Evolutionary conservation across 64 coral and sea anemone species (phyloP).

Genomic region (Pocillopora damicornis): DNA sequence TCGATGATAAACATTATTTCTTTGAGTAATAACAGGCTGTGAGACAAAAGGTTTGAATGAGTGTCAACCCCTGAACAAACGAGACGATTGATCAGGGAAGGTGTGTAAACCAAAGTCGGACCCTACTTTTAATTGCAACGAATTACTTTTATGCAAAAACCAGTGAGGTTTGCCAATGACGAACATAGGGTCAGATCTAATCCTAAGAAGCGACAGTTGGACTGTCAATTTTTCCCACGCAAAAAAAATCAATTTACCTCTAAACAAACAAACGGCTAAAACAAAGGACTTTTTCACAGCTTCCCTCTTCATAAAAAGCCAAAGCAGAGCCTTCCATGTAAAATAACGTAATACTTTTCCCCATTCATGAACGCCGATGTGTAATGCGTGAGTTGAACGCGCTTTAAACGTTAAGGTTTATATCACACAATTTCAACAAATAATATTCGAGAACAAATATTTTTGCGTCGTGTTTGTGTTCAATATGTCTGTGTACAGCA

Average conservation of each 20-base stretch:
- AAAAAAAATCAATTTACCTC: constrained; percentile 67
- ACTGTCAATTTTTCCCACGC: constrained; percentile 59
- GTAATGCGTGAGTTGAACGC: not conserved
- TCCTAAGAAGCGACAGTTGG: constrained; percentile 51
- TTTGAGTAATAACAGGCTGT: constrained; percentile 58
- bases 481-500: constrained; percentile 36
- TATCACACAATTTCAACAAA: constrained; percentile 32
- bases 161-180: constrained; percentile 53
- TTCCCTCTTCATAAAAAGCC: constrained; percentile 29
- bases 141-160: constrained; percentile 93
- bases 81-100: constrained; percentile 85
- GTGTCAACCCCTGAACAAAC: constrained; percentile 93
- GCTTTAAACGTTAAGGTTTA: constrained; percentile 2
- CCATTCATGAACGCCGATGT: not conserved
- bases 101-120: constrained; percentile 71
- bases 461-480: constrained; percentile 64
- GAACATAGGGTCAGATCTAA: constrained; percentile 59
- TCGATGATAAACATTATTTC: constrained; percentile 17
- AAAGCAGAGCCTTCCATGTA: constrained; percentile 22
- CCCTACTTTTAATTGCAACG: constrained; percentile 68
- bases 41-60: constrained; percentile 60
- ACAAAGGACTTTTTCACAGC: constrained; percentile 62
- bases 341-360: not conserved
- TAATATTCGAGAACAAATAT: constrained; percentile 82
- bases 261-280: constrained; percentile 70